Evolutionary conservation across 2,888 invertebrate genomes (phyloP), one percentile per base, ranked within the genome.

Genomic region (Cryptosula pallasiana): DNA sequence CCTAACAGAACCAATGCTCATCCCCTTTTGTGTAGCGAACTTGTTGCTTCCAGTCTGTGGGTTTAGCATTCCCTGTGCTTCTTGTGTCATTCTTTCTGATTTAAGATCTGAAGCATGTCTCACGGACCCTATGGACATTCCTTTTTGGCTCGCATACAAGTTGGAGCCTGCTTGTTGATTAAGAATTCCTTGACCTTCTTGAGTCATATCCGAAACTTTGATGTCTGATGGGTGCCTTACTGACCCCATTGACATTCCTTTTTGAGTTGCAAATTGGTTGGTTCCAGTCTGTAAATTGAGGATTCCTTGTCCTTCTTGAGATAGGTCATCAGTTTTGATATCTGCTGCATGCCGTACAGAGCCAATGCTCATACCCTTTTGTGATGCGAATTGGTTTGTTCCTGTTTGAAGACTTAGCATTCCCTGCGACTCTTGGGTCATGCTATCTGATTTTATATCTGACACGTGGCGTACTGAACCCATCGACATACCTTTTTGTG

Each of bases 111-210:
- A 78, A 57, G 78, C 78, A 73, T 82, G 81, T 1, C 83, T 76
- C 23, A 76, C 77, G 16, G 75, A 75, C 3, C 83, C 83, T 73
- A 81, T 35, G 57, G 77, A 71, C 82, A 82, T 83, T 0, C 83
- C 83, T 5, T 78, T 72, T 73, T 84, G 84, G 45, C 77, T 78
- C 25, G 83, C 83, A 2, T 78, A 78, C 75, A 82, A 79, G 75
- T 83, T 84, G 72, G 77, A 79, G 3, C 84, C 84, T 57, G 80
- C 76, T 74, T 84, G 84, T 2, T 80, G 76, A 55, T 82, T 79
- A 32, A 84, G 78, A 9, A 81, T 75, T 1, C 77, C 77, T 1
- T 80, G 78, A 5, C 81, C 79, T 63, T 78, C 78, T 29, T 76
- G 76, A 55, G 75, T 73, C 72, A 78, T 76, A 29, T 82, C 81